Base-by-base conservation (phyloP, 1,140 invertebrate genomes). In the Heliconius melpomene region DNA sequence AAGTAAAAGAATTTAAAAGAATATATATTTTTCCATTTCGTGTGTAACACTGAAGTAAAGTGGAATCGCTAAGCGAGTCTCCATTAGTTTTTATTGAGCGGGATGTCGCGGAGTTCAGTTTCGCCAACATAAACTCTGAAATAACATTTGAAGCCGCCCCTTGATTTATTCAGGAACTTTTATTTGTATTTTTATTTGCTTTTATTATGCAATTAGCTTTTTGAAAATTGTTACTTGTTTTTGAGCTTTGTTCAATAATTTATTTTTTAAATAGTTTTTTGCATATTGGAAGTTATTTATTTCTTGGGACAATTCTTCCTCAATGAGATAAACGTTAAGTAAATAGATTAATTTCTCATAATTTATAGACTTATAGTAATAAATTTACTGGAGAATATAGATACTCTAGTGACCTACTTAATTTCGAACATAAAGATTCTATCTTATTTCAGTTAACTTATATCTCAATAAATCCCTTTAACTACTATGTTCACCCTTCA, bases 401-500 rank as follows among this genome's bases (percentile, higher is more conserved):
- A 60, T 13, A 60, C n/a, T 66, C 6, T 2, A 6, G 60, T 66
- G 5, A 29, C 9, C 13, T 66, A 66, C 20, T 60, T 60, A 23
- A 57, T 23, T 23, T 8, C 29, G 11, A 13, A 13, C 23, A 66
- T 66, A 11, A 66, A 66, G 26, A 66, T 66, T 66, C 11, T 66
- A 26, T 66, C 60, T 66, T 66, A 60, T 60, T n/a, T 26, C 9
- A 26, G 57, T 1, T 23, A 23, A 9, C 57, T 54, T 87, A 89
- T 84, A 87, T 86, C 82, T 86, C 82, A 85, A 85, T 87, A 85
- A 86, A 91, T 89, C 80, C 85, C 88, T 90, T 91, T 93, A 92
- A 93, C 93, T 89, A 91, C 89, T 84, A 85, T 89, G 90, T 93
- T 92, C 90, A 81, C 77, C 85, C 84, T 90, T 94, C 90, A 94